Base-by-base conservation (phyloP, 1,140 invertebrate species). In the Yoshiicerus persimilis region DNA sequence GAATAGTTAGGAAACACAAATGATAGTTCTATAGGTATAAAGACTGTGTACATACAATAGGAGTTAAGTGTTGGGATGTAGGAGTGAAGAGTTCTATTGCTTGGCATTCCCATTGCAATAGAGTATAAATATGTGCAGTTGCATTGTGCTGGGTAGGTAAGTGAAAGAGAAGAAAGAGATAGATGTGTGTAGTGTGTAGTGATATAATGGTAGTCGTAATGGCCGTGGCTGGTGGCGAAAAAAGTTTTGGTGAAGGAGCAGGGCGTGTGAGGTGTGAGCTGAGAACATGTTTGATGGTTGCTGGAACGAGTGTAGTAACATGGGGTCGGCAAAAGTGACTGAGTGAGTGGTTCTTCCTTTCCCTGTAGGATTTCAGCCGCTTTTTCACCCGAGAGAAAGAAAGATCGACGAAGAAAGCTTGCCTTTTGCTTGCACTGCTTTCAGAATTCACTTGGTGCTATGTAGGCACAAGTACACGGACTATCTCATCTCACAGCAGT, bases 241-340 rank as follows among this genome's bases (percentile, higher is more conserved):
- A 85, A 89, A 84, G 62, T 86, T 88, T 83, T 62, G 85, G 84
- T 70, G 75, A 87, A 87, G 66, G 84, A 88, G 70, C 39, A 88
- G 88, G 88, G 88, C 88, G 88, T 88, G 86, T 86, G 34, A 89
- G 88, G 88, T 89, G 88, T 89, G 80, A 89, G 86, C 56, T 89
- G 88, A 89, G 88, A 87, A 87, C 86, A 89, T 89, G 88, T 89
- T 87, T 89, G 88, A 89, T 87, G 88, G 88, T 89, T 89, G 83
- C 83, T 87, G 88, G 75, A 87, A 87, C 86, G 87, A 83, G 87
- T 89, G 75, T 87, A 83, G 47, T 84, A 83, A 87, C 38, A 62
- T 83, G 70, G 75, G 87, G 87, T 84, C 66, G 86, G 86, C 11
- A 41, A 87, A 87, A 87, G 86, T 87, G 86, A 87, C 64, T 83